Percentiles rank a stretch among this genome's conserved stretches.
phyloP scores from a whole-genome alignment of 2,113 vertebrate genomes.

The Eleginops maclovinus region DNA sequence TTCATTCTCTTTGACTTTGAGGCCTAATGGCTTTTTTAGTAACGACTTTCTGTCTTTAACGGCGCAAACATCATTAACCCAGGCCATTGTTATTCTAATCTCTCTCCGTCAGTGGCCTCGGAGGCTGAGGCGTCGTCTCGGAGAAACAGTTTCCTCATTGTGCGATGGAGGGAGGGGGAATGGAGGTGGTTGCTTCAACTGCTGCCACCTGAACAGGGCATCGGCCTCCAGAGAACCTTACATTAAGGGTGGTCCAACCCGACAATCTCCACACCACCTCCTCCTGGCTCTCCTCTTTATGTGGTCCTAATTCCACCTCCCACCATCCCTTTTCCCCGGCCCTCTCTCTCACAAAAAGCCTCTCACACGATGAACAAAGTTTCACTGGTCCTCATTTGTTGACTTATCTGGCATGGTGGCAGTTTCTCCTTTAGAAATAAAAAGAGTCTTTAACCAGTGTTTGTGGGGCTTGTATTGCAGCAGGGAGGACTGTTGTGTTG shows the following conservation, averaged over 20 bases:
- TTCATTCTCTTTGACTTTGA: constrained; percentile 50
- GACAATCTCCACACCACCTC: constrained; percentile 53
- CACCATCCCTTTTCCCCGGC: not conserved
- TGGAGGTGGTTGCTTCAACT: constrained; percentile 7
- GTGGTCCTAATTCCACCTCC: constrained; percentile 39
- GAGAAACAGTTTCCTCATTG: constrained; percentile 65
- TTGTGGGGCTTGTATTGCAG: constrained; percentile 37
- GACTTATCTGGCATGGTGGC: constrained; percentile 61
- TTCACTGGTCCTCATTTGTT: constrained; percentile 63
- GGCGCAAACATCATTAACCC: constrained; percentile 68
- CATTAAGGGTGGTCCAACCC: constrained; percentile 66
- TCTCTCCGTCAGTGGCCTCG: constrained; percentile 32
- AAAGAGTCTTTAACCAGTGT: constrained; percentile 9
- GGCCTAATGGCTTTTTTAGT: constrained; percentile 63
- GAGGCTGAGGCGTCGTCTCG: constrained; percentile 22
- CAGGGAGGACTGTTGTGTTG: constrained; percentile 20
- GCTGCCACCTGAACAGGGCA: constrained; percentile 63
- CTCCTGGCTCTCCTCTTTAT: constrained; percentile 59
- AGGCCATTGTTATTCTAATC: constrained; percentile 67
- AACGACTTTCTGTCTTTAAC: constrained; percentile 64
- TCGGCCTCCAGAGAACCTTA: constrained; percentile 37
- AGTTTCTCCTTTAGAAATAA: constrained; percentile 30
- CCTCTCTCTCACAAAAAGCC: constrained; percentile 45
- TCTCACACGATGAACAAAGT: constrained; percentile 65
- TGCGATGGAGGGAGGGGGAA: not conserved